Base-by-base conservation (phyloP, 2,797 vertebrate genomes). In the Thunnus albacares region DNA sequence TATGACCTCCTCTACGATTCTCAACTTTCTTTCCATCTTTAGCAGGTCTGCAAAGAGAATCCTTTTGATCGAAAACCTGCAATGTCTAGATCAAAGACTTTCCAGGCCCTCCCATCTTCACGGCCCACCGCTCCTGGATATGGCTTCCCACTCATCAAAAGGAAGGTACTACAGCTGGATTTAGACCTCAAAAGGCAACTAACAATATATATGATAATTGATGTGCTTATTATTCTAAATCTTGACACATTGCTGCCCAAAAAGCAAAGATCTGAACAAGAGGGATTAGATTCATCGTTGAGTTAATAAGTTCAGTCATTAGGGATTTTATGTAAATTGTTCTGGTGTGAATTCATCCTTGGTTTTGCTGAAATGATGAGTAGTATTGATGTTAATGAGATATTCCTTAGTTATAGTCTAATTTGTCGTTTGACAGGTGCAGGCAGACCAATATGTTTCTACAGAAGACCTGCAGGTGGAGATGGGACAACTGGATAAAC, bases 71-170 rank as follows among this genome's bases (percentile, higher is more conserved):
- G 94, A 75, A 95, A 96, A 84, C 82, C 95, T 1, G 80, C 88
- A 0, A 85, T 96, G 1, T 78, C 94, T 0, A 83, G 90, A 58
- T 96, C 93, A 52, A 95, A 95, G 80, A 93, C 93, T 45, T 71
- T 89, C 69, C 96, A 94, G 75, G 93, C 91, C 28, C 78, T 95
- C 47, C 94, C 94, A 38, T 95, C 96, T 1, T 83, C 71, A 2
- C 96, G 94, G 28, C 93, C 95, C 6, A 92, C 96, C 1, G 97
- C 97, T 4, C 96, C 97, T 0, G 97, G 96, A 74, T 95, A 98
- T 0, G 98, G 97, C 55, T 98, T 98, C 81, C 98, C 97, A 0
- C 96, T 98, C 75, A 97, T 99, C 90, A 98, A 96, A 89, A 97
- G 98, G 88, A 98, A 97, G 97, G 97, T 98, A 87, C 68, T 28